phyloP scores from a whole-genome alignment of 2,888 invertebrate species.

The Conistra vaccinii region DNA sequence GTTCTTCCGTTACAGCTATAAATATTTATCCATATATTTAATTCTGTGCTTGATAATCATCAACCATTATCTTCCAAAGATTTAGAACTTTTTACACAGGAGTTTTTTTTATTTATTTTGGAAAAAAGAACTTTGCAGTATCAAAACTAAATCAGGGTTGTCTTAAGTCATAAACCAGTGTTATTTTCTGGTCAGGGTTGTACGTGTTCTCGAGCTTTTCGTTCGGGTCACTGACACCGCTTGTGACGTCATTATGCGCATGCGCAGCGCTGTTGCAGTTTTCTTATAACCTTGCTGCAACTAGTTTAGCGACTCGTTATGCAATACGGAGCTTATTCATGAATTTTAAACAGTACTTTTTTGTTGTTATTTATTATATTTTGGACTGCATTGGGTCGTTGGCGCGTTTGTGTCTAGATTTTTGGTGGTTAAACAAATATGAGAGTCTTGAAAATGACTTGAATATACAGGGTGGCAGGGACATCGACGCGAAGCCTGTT shows the following conservation, averaged over 20 bases:
- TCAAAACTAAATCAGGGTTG: constrained; percentile 20
- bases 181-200: constrained; percentile 44
- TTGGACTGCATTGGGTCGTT: constrained; percentile 11
- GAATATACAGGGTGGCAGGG: no score
- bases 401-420: not conserved
- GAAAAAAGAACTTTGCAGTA: not conserved
- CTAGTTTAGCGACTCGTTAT: constrained; percentile 58
- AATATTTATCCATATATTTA: no score
- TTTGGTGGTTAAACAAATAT: not conserved
- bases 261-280: constrained; percentile 57
- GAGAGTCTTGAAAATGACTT: not conserved
- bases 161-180: not conserved
- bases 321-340: constrained; percentile 55
- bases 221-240: constrained; percentile 63
- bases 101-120: not conserved
- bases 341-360: constrained; percentile 33
- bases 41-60: not conserved
- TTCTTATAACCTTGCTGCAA: constrained; percentile 53
- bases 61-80: not conserved
- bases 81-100: not conserved
- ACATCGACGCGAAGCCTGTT: no score
- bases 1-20: no score
- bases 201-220: constrained; percentile 25
- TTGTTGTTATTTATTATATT: constrained; percentile 22
- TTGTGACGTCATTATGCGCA: constrained; percentile 65